Percentiles rank a stretch among this genome's conserved stretches.
Evolutionary conservation across 2,888 invertebrate genomes (phyloP).

Genomic region (Brachyptera risi): DNA sequence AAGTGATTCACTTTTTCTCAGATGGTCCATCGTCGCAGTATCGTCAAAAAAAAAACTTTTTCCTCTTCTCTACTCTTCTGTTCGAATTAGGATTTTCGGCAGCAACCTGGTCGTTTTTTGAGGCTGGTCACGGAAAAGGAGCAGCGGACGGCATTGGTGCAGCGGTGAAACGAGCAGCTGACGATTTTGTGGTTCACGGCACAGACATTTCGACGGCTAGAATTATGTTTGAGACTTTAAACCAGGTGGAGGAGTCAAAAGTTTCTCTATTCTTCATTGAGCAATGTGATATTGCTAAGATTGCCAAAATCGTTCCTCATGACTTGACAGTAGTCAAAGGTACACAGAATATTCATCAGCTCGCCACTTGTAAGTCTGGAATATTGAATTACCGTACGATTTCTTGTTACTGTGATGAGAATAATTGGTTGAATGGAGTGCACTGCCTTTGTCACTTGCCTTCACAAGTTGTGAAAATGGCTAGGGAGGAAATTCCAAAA

Average conservation of each 20-base stretch:
- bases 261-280: not conserved
- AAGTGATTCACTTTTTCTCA: slow-evolving; percentile 10
- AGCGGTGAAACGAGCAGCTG: slow-evolving; percentile 10
- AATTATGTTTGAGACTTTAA: not conserved
- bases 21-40: slow-evolving; percentile 19
- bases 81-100: not conserved
- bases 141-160: slow-evolving; percentile 21
- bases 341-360: not conserved
- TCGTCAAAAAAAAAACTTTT: slow-evolving; percentile 12
- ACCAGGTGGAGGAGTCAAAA: not conserved
- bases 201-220: no score
- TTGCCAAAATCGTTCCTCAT: not conserved
- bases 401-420: not conserved
- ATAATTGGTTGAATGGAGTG: no score
- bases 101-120: slow-evolving; percentile 19
- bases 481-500: no score
- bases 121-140: slow-evolving; percentile 19
- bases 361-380: not conserved
- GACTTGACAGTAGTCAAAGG: not conserved
- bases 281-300: not conserved
- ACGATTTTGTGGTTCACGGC: slow-evolving; percentile 10
- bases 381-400: not conserved
- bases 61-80: not conserved
- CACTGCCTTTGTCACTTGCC: not conserved
- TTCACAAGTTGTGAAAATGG: no score